A percentile compares a stretch with the other conserved stretches of the same genome.
phyloP scores from a whole-genome alignment of 2,888 invertebrate species.

The Dicycla oo region DNA sequence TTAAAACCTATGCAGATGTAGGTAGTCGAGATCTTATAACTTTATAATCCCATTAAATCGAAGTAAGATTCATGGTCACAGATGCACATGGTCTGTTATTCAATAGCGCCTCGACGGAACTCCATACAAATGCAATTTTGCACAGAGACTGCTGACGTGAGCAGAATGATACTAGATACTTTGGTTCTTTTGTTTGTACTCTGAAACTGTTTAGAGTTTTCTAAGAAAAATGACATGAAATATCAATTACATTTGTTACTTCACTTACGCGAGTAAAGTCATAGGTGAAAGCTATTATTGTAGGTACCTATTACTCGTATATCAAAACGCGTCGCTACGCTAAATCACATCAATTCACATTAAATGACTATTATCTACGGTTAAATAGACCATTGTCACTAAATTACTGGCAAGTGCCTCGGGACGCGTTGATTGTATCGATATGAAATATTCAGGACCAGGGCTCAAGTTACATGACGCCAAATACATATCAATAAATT shows the following conservation, averaged over 20 bases:
- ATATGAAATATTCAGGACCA: slow-evolving; percentile 69
- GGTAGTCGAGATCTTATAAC: slow-evolving; percentile 11
- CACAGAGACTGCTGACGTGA: slow-evolving; percentile 56
- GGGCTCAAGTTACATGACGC: slow-evolving; percentile 45
- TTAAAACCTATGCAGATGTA: background rate
- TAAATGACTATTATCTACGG: slow-evolving; percentile 65
- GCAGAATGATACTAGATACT: slow-evolving; percentile 50
- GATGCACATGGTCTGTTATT: slow-evolving; percentile 50
- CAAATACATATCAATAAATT: slow-evolving; percentile 67
- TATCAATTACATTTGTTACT: slow-evolving; percentile 30
- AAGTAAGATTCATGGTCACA: slow-evolving; percentile 32
- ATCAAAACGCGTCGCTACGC: slow-evolving; percentile 46
- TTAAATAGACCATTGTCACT: slow-evolving; percentile 73
- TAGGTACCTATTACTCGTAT: slow-evolving; percentile 19
- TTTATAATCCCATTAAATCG: slow-evolving; percentile 39
- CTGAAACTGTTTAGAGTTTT: slow-evolving; percentile 22
- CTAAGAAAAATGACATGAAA: slow-evolving; percentile 30
- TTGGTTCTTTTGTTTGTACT: slow-evolving; percentile 45
- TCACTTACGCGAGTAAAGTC: background rate
- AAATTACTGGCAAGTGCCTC: slow-evolving; percentile 74
- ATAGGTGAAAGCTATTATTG: slow-evolving; percentile 5
- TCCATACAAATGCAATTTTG: slow-evolving; percentile 61
- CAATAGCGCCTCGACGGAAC: slow-evolving; percentile 47
- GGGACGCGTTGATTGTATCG: slow-evolving; percentile 71
- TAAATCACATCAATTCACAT: slow-evolving; percentile 64